Conservation (phyloP, 2,797 vertebrate species). For the Todus mexicanus region DNA sequence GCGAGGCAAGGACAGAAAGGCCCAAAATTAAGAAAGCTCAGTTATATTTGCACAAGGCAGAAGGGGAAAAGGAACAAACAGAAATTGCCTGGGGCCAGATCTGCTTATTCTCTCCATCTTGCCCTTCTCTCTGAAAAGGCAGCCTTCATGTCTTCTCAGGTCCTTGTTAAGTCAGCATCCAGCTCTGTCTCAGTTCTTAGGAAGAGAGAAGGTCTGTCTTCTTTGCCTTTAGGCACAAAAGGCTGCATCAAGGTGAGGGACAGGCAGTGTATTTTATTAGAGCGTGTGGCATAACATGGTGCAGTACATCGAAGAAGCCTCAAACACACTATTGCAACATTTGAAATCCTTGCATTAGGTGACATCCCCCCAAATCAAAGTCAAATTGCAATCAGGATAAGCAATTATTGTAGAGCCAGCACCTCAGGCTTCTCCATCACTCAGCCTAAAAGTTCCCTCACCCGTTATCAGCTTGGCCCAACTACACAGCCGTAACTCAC, state of each 20-base stretch:
- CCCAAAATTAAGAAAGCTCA: neutral
- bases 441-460: neutral
- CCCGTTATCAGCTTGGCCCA: neutral
- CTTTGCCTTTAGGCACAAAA: neutral
- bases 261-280: neutral
- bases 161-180: neutral
- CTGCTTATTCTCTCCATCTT: neutral
- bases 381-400: neutral
- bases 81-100: neutral
- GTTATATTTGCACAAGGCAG: neutral
- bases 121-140: neutral
- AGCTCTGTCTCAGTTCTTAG: neutral
- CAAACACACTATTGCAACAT: neutral
- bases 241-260: neutral
- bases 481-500: neutral
- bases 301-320: neutral
- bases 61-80: slow-evolving; percentile 4
- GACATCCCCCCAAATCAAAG: neutral
- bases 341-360: neutral
- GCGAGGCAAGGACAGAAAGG: neutral
- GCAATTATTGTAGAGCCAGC: neutral
- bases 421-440: neutral
- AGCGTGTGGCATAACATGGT: neutral
- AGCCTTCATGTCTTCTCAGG: neutral
- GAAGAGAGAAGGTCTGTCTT: neutral